These are phyloP conservation scores for Alexandromys fortis DNA, from an alignment of 2,113 vertebrate genomes.

Conservation along the genomic window DNA sequence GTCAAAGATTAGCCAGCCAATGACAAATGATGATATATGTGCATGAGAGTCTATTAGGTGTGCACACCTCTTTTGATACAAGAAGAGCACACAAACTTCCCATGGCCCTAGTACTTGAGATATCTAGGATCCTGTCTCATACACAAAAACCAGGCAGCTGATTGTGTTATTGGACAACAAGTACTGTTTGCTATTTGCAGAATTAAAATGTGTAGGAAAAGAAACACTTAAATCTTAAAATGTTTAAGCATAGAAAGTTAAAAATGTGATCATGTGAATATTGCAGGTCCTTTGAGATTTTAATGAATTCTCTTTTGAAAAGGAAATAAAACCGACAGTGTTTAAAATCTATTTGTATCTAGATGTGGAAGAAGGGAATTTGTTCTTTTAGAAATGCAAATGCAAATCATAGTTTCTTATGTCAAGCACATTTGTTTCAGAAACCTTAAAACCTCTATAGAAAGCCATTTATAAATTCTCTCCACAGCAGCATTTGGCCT, in stretches of 20 bases:
- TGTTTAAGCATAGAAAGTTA: background rate
- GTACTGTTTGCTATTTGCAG: background rate
- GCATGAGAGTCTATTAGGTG: background rate
- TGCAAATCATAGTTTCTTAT: background rate
- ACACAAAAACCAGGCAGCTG: background rate
- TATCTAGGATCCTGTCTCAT: background rate
- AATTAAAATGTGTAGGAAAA: background rate
- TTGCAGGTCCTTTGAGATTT: background rate
- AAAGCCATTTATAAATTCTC: slow-evolving; percentile 38
- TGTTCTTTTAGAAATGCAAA: background rate
- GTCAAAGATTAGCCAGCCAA: background rate
- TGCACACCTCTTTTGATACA: background rate
- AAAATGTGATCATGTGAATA: background rate
- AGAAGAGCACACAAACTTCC: background rate
- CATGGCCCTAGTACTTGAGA: background rate
- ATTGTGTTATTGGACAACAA: background rate
- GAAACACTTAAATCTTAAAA: background rate
- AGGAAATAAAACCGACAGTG: background rate
- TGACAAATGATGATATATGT: background rate
- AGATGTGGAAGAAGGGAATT: background rate
- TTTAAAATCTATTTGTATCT: background rate
- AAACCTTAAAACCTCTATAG: background rate
- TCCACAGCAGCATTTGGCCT: slow-evolving; percentile 51
- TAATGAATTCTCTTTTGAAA: background rate
- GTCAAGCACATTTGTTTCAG: background rate